Base-by-base conservation (phyloP, 2,888 invertebrate species). In the Eupithecia subumbrata region DNA sequence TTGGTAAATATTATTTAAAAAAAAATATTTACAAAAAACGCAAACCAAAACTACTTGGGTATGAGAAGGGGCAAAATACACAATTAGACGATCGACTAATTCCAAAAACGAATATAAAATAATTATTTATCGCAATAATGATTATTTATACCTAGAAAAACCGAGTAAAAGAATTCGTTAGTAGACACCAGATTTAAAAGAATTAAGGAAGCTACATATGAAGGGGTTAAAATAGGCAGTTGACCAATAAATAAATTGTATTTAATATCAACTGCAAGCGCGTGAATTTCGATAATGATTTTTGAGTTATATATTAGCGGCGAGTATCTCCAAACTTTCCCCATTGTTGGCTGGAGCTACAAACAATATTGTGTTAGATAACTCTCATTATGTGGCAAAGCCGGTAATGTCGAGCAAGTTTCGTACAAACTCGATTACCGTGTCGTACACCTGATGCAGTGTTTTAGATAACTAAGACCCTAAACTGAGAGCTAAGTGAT, bases 321-420 rank as follows among this genome's bases (percentile, higher is more conserved):
- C n/a, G 18, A 16, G n/a, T 52, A n/a, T n/a, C 52, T 9, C 11
- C n/a, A 37, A 67, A 67, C 40, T 40, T 67, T 43, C 43, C 43
- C 18, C n/a, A 25, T 22, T 68, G 43, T 60, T 60, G 25, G 12
- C 60, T 56, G 22, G 25, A 60, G 60, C 60, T 1, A 12, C 60
- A 60, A 67, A 84, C 84, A 85, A 86, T 89, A 91, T 90, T 88
- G 84, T 87, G 86, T 88, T 89, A 88, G 60, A 66, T 18, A 63
- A 87, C 85, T 88, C 76, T 79, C 79, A 80, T 79, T 88, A 84
- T 87, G 87, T 89, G 80, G 80, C 80, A 22, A 79, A 88, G 87
- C 88, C 89, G 71, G 78, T 30, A 85, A 87, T 85, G 88, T 86
- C 84, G 81, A 8, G 81, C 80, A 79, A 88, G 87, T 89, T 90